These are phyloP conservation scores for Paratilapia polleni DNA, from an alignment of 2,113 vertebrate genomes.

Conservation along the genomic window DNA sequence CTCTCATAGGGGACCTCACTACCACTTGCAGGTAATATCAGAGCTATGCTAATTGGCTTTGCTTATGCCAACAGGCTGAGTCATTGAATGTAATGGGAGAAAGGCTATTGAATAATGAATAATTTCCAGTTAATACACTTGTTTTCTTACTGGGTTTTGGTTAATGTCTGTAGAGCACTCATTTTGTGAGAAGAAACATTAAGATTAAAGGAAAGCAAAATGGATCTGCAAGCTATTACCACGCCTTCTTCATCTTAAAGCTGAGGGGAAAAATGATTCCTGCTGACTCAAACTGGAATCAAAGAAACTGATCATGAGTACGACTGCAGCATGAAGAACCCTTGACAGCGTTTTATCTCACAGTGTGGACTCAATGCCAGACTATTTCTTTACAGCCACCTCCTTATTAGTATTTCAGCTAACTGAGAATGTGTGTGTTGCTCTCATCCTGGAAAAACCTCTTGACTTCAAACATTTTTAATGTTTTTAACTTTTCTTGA, in stretches of 20 bases:
- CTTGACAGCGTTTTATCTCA: background rate
- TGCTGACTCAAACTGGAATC: background rate
- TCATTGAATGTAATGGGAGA: background rate
- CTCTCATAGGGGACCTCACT: background rate
- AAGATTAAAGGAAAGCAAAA: constrained; percentile 3
- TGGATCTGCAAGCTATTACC: background rate
- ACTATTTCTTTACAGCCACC: background rate
- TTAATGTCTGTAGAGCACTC: background rate
- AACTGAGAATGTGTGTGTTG: background rate
- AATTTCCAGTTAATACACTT: background rate
- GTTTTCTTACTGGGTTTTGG: constrained; percentile 6
- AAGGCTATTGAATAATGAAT: background rate
- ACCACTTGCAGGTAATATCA: constrained; percentile 33
- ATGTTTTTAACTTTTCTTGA: background rate
- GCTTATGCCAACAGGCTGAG: constrained; percentile 40
- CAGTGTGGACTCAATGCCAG: background rate
- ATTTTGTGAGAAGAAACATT: background rate
- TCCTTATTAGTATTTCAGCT: background rate
- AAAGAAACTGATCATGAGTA: constrained; percentile 11
- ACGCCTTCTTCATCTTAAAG: background rate
- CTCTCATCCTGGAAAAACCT: background rate
- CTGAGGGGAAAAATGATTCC: background rate
- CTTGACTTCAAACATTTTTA: background rate
- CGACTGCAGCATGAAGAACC: background rate
- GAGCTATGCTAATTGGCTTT: constrained; percentile 36